Evolutionary conservation across 2,797 vertebrate species (phyloP), one percentile per base, ranked within the genome.

Genomic region (Hoplostethus mediterraneus): DNA sequence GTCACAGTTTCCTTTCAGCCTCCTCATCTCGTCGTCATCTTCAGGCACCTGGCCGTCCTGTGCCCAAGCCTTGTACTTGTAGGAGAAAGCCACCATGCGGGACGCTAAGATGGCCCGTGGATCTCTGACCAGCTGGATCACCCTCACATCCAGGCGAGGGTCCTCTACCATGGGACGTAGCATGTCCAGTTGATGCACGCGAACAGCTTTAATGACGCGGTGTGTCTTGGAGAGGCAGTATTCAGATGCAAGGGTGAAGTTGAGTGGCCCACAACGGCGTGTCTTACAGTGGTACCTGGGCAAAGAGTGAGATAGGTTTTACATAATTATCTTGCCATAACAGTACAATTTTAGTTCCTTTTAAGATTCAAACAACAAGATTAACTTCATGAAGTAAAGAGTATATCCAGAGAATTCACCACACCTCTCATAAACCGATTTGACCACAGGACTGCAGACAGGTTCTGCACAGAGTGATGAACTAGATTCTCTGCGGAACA

Each of bases 71-170:
- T 98, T 97, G 10, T 98, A 99, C 86, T 95, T 97, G 30, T 92
- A 93, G 0, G 97, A 94, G 74, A 99, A 99, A 33, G 97, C 98
- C 73, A 98, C 97, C 93, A 99, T 99, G 73, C 97, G 96, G 0
- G 98, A 99, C 0, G 97, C 97, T 64, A 99, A 89, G 44, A 98
- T 96, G 0, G 98, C 98, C 0, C 98, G 94, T 4, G 98, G 98
- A 76, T 99, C 98, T 10, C 98, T 93, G 28, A 99, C 97, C 28
- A 99, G 91, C 91, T 99, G 98, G 91, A 99, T 99, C 82, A 99
- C 87, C 76, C 93, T 94, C 54, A 99, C 79, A 40, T 99, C 96
- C 63, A 99, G 88, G 2, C 95, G 94, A 0, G 95, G 96, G 84
- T 99, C 96, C 87, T 98, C 95, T 1, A 95, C 92, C 75, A 99